These are phyloP conservation scores for Semicossyphus pulcher DNA, from an alignment of 2,113 vertebrate species.

Conservation along the genomic window DNA sequence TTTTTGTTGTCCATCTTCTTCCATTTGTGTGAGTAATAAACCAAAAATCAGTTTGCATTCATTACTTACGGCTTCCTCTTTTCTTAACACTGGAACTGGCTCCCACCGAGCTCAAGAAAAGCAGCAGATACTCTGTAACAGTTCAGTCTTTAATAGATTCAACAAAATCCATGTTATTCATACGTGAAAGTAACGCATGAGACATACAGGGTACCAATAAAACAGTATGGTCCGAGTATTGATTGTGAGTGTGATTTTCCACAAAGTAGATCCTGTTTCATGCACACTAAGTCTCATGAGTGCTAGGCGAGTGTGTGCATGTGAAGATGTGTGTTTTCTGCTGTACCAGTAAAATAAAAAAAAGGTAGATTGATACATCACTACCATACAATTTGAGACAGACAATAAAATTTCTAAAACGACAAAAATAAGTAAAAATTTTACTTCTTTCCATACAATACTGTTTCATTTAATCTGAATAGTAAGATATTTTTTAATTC, in stretches of 20 bases:
- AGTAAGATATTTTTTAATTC: constrained; percentile 51
- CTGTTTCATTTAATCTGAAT: constrained; percentile 63
- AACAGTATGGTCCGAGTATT: constrained; percentile 65
- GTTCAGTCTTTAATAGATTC: constrained; percentile 71
- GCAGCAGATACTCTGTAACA: constrained; percentile 12
- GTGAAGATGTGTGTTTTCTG: constrained; percentile 30
- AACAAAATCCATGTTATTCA: constrained; percentile 68
- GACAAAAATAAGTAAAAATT: constrained; percentile 63
- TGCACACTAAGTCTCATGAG: constrained; percentile 36
- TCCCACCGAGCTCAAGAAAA: constrained; percentile 1
- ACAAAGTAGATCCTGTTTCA: no score
- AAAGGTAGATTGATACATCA: constrained; percentile 49
- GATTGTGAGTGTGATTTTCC: constrained; percentile 10
- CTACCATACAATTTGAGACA: constrained; percentile 67
- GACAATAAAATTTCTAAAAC: constrained; percentile 70
- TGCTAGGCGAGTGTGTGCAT: constrained; percentile 14
- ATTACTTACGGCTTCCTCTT: background rate
- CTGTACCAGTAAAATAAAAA: constrained; percentile 50
- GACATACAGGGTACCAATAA: constrained; percentile 66
- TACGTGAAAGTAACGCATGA: constrained; percentile 64
- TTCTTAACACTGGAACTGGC: constrained; percentile 43
- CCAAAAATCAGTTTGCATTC: no score
- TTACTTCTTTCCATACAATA: constrained; percentile 61
- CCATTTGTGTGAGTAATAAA: no score
- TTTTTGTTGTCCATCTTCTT: no score